Base-by-base conservation (phyloP, 1,140 invertebrate species). In the Drosophila kikkawai region DNA sequence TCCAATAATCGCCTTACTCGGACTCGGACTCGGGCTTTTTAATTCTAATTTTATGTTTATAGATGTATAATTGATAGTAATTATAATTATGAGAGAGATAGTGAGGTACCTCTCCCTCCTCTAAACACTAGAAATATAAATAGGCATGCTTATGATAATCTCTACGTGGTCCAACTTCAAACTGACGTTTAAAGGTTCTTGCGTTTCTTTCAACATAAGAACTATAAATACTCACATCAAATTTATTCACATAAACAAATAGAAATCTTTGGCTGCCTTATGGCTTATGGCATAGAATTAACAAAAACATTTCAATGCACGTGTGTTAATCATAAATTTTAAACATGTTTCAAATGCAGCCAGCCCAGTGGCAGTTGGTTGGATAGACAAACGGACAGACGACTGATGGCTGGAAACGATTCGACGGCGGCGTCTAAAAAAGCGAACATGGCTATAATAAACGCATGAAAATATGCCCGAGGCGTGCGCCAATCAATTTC, bases 401-500 rank as follows among this genome's bases (percentile, higher is more conserved):
- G 22, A 47, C 41, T 42, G 66, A 70, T 41, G 45, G 63, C 47
- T 55, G 63, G 48, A 73, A 58, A 57, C 66, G 64, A 44, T 58
- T 60, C 55, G 26, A 47, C 65, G 75, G 51, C 75, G 60, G 60
- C 78, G 79, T 75, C 82, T 79, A 76, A 85, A 82, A 50, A 80
- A 68, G 79, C 51, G 44, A 80, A 63, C 57, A 45, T 51, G 67
- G 64, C 71, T 59, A 84, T 88, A 87, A 87, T 83, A 87, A 88
- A 88, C 84, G 84, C 84, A 87, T 87, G 84, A 88, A 87, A 88
- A 87, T 87, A 87, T 87, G 80, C 84, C 74, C 48, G 63, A 74
- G 84, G 84, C 84, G 84, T 84, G 84, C 84, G 84, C 80, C 84
- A 87, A 84, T 69, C 84, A 85, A 87, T 87, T 88, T 87, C 84